Percentiles rank a stretch among this genome's conserved stretches.
Conservation (phyloP, 1,140 invertebrate species). For the Tetraneura akinire region DNA sequence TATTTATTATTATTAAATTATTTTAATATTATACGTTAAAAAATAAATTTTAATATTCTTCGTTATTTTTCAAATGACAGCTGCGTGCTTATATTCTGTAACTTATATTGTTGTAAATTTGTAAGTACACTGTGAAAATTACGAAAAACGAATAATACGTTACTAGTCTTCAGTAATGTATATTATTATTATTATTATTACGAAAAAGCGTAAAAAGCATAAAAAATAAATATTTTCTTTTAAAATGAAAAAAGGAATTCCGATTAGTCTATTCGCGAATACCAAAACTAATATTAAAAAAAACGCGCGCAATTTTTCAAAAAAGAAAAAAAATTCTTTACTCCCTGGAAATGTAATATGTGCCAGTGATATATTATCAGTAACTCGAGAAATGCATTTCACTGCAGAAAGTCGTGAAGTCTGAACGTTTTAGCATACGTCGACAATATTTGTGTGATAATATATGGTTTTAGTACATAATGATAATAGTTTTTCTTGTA, state of each 20-base stretch:
- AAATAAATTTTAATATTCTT: too few species aligned
- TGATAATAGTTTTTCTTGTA: conserved; percentile 16
- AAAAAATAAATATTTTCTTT: not conserved
- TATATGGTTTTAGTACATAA: not conserved
- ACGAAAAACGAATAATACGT: too few species aligned
- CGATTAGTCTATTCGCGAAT: not conserved
- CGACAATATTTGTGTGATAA: not conserved
- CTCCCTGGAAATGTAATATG: conserved; percentile 11
- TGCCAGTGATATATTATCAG: conserved; percentile 17
- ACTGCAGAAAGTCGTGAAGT: not conserved
- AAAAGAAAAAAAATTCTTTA: not conserved
- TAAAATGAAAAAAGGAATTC: not conserved
- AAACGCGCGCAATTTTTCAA: not conserved
- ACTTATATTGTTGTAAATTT: too few species aligned
- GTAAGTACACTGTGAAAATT: too few species aligned
- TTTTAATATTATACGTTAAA: too few species aligned
- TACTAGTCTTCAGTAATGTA: too few species aligned
- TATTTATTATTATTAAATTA: too few species aligned
- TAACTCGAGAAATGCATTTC: conserved; percentile 6
- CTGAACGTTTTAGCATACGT: not conserved
- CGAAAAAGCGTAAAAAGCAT: too few species aligned
- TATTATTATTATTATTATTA: too few species aligned
- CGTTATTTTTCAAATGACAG: too few species aligned
- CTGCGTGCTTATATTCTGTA: too few species aligned
- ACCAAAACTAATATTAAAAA: conserved; percentile 17